Percentiles rank a stretch among this genome's conserved stretches.
These are phyloP conservation scores for Hirtodrosophila duncani DNA, from an alignment of 2,888 invertebrate species.

Conservation along the genomic window DNA sequence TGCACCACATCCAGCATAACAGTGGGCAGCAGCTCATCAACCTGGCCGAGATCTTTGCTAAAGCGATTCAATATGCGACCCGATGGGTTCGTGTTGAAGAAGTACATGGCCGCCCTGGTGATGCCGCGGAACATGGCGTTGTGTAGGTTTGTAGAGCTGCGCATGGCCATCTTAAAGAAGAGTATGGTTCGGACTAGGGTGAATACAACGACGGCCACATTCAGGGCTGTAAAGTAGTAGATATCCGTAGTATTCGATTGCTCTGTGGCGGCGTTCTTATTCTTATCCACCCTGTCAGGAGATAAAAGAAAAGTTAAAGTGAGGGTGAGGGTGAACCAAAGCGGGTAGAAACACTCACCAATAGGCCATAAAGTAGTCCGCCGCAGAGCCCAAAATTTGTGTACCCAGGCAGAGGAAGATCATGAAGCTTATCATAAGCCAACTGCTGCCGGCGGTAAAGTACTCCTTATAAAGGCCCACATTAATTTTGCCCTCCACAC, in stretches of 20 bases:
- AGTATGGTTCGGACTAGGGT: slow-evolving; percentile 75
- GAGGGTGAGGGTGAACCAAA: background rate
- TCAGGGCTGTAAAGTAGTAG: slow-evolving; percentile 79
- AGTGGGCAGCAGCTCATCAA: slow-evolving; percentile 77
- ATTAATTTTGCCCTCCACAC: slow-evolving; percentile 82
- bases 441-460: slow-evolving; percentile 84
- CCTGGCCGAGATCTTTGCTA: slow-evolving; percentile 88
- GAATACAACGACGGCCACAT: slow-evolving; percentile 75
- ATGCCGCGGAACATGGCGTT: slow-evolving; percentile 90
- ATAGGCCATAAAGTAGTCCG: slow-evolving; percentile 87
- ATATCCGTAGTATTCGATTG: slow-evolving; percentile 64
- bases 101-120: slow-evolving; percentile 87
- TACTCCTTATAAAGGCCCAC: slow-evolving; percentile 82
- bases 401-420: slow-evolving; percentile 82
- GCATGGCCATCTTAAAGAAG: slow-evolving; percentile 82
- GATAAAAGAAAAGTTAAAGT: background rate
- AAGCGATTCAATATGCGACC: slow-evolving; percentile 91
- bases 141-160: slow-evolving; percentile 87
- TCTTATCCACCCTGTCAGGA: slow-evolving; percentile 56
- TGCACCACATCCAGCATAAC: slow-evolving; percentile 79
- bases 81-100: slow-evolving; percentile 92
- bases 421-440: slow-evolving; percentile 81
- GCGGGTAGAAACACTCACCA: slow-evolving; percentile 79
- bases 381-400: slow-evolving; percentile 85
- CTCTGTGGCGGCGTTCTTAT: slow-evolving; percentile 20